Evolutionary conservation across 2,113 vertebrate genomes (phyloP).

Genomic region (Himantopus leucocephalus): DNA sequence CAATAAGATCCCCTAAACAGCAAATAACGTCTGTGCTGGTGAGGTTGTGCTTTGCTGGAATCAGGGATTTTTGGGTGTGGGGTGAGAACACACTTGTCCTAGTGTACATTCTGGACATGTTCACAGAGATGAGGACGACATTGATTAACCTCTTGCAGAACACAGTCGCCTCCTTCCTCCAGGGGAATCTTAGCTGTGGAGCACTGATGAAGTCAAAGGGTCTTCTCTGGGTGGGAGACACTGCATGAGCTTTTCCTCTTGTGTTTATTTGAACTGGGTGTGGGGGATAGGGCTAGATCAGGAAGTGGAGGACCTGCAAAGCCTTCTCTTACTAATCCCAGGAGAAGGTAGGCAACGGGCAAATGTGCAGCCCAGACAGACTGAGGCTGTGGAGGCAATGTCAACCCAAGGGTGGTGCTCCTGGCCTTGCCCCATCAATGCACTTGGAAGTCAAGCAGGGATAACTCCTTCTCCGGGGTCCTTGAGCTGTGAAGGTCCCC

Average conservation of each 20-base stretch:
- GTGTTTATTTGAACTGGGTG: background rate
- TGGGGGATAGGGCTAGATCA: background rate
- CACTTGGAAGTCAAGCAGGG: background rate
- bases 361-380: background rate
- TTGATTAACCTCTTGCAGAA: background rate
- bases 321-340: background rate
- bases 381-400: background rate
- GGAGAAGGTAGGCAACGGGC: background rate
- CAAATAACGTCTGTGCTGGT: background rate
- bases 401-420: background rate
- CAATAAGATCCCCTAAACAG: background rate
- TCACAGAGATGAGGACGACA: background rate
- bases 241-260: background rate
- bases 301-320: background rate
- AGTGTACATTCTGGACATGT: background rate
- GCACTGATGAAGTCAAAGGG: background rate
- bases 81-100: background rate
- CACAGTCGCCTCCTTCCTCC: background rate
- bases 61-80: background rate
- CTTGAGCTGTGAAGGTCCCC: background rate
- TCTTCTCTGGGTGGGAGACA: background rate
- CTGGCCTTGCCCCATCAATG: background rate
- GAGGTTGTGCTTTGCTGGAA: background rate
- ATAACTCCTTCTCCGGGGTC: background rate
- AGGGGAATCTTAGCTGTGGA: background rate